Conservation (phyloP, 2,113 vertebrate species). For the Atlantisia rogersi region DNA sequence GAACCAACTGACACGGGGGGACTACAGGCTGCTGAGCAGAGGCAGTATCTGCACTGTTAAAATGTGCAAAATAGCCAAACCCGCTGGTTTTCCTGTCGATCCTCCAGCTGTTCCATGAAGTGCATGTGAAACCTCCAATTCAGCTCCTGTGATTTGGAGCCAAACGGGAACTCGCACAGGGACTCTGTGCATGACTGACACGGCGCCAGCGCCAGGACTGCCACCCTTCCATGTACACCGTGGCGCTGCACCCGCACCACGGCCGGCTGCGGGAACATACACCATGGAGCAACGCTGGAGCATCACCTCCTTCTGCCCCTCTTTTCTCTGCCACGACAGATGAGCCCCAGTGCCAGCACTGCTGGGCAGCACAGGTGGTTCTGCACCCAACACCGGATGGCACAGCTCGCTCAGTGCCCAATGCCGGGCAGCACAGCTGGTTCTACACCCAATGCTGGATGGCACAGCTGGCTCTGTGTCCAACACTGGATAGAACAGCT, state of each 20-base stretch:
- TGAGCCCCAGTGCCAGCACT: rapidly evolving
- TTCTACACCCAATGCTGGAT: not conserved
- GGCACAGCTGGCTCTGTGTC: too few relatives aligned
- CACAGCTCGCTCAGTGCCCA: not conserved
- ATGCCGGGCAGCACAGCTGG: not conserved
- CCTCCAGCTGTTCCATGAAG: not conserved
- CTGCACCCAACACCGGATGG: rapidly evolving
- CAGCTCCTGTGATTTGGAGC: not conserved
- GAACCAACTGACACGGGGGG: not conserved
- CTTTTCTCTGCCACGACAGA: not conserved
- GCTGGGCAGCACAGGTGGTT: not conserved
- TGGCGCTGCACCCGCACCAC: rapidly evolving
- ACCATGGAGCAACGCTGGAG: rapidly evolving
- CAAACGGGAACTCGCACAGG: rapidly evolving
- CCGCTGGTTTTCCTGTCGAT: not conserved
- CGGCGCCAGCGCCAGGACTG: rapidly evolving
- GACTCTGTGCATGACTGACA: rapidly evolving
- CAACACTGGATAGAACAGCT: too few relatives aligned
- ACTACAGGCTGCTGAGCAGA: rapidly evolving
- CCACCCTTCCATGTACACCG: rapidly evolving
- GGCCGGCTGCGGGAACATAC: not conserved
- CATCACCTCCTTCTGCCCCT: not conserved
- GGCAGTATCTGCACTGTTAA: not conserved
- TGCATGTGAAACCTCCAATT: not conserved
- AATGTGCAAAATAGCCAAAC: not conserved